Evolutionary conservation across 2,797 vertebrate species (phyloP).

Genomic region (Typhlichthys eigenmanni): DNA sequence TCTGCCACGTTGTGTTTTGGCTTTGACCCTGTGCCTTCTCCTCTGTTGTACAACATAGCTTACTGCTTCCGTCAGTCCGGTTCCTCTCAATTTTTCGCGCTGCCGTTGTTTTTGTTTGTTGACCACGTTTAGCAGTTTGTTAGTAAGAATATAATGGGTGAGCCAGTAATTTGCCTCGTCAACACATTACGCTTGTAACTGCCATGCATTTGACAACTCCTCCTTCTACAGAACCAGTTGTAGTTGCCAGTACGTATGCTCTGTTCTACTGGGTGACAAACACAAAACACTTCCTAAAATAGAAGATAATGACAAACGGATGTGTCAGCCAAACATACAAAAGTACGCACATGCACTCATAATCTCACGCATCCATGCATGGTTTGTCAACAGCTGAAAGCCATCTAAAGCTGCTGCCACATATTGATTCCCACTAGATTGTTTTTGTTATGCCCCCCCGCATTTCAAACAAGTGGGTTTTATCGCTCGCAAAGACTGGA

Average conservation of each 20-base stretch:
- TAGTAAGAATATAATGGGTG: constrained; percentile 75
- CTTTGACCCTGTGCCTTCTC: constrained; percentile 57
- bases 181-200: constrained; percentile 64
- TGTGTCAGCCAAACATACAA: no score
- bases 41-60: constrained; percentile 42
- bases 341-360: background rate
- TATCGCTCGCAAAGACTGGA: background rate
- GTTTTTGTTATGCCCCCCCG: constrained; percentile 1
- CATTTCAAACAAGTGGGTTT: background rate
- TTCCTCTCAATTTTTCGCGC: constrained; percentile 60
- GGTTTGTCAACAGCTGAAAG: background rate
- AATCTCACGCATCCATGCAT: background rate
- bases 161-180: constrained; percentile 58
- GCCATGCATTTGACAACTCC: constrained; percentile 15
- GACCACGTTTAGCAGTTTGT: constrained; percentile 72
- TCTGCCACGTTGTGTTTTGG: background rate
- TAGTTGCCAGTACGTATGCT: background rate
- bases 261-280: constrained; percentile 51
- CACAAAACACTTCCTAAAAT: constrained; percentile 1
- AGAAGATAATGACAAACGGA: constrained; percentile 27
- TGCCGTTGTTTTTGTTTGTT: constrained; percentile 69
- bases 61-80: constrained; percentile 45
- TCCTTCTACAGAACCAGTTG: background rate
- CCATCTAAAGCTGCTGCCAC: background rate
- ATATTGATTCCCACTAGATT: constrained; percentile 6